phyloP scores from a whole-genome alignment of 2,113 vertebrate genomes.

The Arvicanthis niloticus region DNA sequence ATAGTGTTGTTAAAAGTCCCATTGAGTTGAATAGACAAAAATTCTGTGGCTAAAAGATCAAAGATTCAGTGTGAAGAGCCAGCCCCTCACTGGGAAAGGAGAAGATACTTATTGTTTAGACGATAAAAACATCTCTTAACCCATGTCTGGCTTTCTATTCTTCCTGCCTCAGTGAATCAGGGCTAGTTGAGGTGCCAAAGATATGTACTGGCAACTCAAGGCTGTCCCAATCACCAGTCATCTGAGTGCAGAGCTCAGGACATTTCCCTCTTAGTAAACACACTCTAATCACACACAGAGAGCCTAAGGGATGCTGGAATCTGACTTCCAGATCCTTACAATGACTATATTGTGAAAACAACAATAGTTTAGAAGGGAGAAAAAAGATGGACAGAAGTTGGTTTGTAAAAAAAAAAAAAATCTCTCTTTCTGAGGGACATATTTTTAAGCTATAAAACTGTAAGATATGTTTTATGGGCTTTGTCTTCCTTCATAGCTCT shows the following conservation, averaged over 20 bases:
- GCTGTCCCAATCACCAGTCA: neutral
- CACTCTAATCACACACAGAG: neutral
- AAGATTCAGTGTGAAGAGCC: neutral
- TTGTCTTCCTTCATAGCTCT: conserved; percentile 67
- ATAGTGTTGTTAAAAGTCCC: neutral
- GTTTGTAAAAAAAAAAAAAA: conserved; percentile 63
- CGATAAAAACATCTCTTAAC: neutral
- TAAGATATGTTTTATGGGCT: conserved; percentile 65
- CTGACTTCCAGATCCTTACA: neutral
- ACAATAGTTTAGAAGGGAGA: neutral
- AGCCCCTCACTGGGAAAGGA: neutral
- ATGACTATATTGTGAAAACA: conserved; percentile 15
- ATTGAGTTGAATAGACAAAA: neutral
- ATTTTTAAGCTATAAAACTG: conserved; percentile 61
- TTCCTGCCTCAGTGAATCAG: neutral
- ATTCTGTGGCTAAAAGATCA: conserved; percentile 36
- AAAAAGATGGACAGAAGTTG: neutral
- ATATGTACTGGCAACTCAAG: neutral
- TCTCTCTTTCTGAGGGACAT: conserved; percentile 61
- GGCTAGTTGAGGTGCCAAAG: neutral
- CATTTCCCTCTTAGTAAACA: neutral
- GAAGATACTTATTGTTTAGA: neutral
- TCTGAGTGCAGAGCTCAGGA: neutral
- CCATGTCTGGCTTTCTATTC: neutral
- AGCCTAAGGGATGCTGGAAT: neutral